Conservation (phyloP, 2,888 invertebrate genomes). For the Coelinius sp. region DNA sequence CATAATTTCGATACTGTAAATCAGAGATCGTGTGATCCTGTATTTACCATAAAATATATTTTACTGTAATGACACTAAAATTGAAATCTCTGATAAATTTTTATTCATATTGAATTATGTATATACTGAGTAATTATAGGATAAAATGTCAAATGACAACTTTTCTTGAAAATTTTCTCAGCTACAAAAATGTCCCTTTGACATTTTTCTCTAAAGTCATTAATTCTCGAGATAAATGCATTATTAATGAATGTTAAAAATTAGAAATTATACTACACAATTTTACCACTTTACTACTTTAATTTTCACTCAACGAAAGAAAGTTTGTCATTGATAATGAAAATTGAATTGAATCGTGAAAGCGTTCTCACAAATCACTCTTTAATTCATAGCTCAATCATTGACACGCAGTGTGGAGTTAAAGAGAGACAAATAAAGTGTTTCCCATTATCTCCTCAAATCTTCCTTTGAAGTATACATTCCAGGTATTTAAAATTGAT, state of each 20-base stretch:
- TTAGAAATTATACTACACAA: no score
- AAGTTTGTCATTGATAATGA: background rate
- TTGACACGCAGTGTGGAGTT: background rate
- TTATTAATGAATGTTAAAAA: no score
- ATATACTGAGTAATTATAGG: no score
- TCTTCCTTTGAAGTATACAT: background rate
- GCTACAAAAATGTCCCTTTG: no score
- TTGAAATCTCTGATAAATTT: no score
- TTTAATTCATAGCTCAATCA: background rate
- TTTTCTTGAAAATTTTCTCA: no score
- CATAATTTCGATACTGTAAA: conserved; percentile 7
- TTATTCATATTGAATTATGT: no score
- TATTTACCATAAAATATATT: conserved; percentile 14
- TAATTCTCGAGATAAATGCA: no score
- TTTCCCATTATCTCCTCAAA: conserved; percentile 24
- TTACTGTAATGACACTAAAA: background rate
- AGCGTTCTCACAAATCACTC: conserved; percentile 3
- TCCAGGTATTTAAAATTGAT: conserved; percentile 53
- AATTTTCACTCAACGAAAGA: background rate
- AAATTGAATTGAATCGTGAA: conserved; percentile 2
- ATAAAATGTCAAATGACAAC: no score
- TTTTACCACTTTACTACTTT: no score
- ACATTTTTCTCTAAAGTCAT: no score
- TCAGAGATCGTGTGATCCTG: conserved; percentile 38
- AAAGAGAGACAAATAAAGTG: background rate